phyloP scores from a whole-genome alignment of 1,140 invertebrate genomes.

The Danaus melanippus region DNA sequence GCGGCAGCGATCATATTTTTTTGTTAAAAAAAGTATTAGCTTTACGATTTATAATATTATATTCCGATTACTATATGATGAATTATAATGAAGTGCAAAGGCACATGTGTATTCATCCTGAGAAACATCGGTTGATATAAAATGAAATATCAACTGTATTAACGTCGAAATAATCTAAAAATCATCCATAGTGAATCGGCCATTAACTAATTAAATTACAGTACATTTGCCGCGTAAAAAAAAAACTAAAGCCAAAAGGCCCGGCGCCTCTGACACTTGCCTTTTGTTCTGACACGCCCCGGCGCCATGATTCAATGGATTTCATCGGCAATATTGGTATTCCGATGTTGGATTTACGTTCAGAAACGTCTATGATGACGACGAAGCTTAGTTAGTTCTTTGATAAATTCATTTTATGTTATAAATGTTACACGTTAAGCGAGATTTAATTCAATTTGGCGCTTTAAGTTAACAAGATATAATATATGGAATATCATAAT shows the following conservation, averaged over 20 bases:
- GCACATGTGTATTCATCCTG: neutral
- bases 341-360: too few relatives aligned
- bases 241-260: slow-evolving; percentile 52
- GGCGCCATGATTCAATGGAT: slow-evolving; percentile 26
- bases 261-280: slow-evolving; percentile 53
- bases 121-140: slow-evolving; percentile 9
- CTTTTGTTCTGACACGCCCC: slow-evolving; percentile 41
- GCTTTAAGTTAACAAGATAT: too few relatives aligned
- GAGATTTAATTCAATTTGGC: too few relatives aligned
- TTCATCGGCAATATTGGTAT: too few relatives aligned
- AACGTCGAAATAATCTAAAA: slow-evolving; percentile 7
- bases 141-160: slow-evolving; percentile 4
- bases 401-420: too few relatives aligned
- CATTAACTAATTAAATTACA: slow-evolving; percentile 51
- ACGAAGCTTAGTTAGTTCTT: too few relatives aligned
- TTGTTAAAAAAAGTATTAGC: neutral
- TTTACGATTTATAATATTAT: neutral
- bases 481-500: too few relatives aligned
- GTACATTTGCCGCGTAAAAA: slow-evolving; percentile 41
- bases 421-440: too few relatives aligned
- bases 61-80: neutral
- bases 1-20: slow-evolving; percentile 27
- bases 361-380: too few relatives aligned
- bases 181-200: slow-evolving; percentile 9
- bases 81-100: neutral